Base-by-base conservation (phyloP, 2,797 vertebrate genomes). In the Triplophysa yarkandensis region DNA sequence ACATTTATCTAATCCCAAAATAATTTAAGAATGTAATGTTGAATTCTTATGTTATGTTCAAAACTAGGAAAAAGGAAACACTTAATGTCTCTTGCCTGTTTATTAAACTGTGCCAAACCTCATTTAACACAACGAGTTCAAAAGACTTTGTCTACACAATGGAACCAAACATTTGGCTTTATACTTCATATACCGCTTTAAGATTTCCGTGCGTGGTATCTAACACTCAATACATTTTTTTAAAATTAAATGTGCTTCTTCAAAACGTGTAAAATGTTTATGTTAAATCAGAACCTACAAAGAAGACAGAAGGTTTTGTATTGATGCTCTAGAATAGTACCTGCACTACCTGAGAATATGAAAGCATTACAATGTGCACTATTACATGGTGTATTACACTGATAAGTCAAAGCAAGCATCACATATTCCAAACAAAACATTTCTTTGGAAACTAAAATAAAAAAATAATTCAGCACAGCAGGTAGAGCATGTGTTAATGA, bases 211-310 rank as follows among this genome's bases (percentile, higher is more conserved):
- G 0, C 9, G 14, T 30, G n/a, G 25, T 48, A 25, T 43, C 16
- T 11, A 2, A 21, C n/a, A n/a, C 28, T 48, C 61, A 43, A 64
- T 8, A 64, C 4, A 4, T 62, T 19, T 41, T 28, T 41, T 28
- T n/a, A n/a, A n/a, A 14, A n/a, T 39, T 5, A 14, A 39, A 16
- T 41, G 27, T 54, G 48, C 48, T 54, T 36, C 34, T 36, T 36
- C 34, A 36, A 36, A 55, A 71, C 83, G 79, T 89, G 83, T 85
- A 64, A 41, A 82, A 78, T 66, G 11, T 4, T 14, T 11, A 13
- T 60, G 39, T 58, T 13, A n/a, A 68, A 6, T 57, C 6, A 30
- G 7, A 3, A n/a, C 41, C 14, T 32, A 17, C 23, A 34, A 1
- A 30, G 25, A 43, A 44, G 13, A 52, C n/a, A 7, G 0, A 54